Conservation (phyloP, 1,140 invertebrate genomes). For the Meloidogyne chitwoodi region DNA sequence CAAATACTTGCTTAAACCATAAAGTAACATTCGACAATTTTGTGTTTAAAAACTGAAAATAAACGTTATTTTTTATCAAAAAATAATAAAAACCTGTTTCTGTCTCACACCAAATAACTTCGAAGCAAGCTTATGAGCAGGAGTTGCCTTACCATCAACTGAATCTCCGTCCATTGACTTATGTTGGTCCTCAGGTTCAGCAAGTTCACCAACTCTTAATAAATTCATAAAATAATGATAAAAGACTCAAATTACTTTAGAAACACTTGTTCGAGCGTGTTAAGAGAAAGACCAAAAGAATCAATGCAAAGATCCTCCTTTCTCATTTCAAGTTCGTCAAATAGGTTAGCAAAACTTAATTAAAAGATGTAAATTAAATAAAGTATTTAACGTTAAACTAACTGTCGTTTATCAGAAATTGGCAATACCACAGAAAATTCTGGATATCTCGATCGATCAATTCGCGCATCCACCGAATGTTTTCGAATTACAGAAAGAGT, state of each 20-base stretch:
- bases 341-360: constrained; percentile 43
- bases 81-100: not conserved
- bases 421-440: constrained; percentile 42
- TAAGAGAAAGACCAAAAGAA: constrained; percentile 47
- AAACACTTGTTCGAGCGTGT: constrained; percentile 49
- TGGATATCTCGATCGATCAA: constrained; percentile 28
- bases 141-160: not conserved
- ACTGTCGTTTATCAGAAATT: constrained; percentile 36
- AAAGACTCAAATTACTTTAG: constrained; percentile 12
- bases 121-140: not conserved
- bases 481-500: constrained; percentile 35
- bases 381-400: not conserved
- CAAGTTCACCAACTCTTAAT: constrained; percentile 42
- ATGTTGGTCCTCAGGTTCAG: constrained; percentile 14
- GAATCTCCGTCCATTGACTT: not conserved
- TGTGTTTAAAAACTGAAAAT: not conserved
- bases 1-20: constrained; percentile 29
- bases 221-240: not conserved
- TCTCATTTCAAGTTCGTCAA: constrained; percentile 40
- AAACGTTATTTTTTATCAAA: not conserved
- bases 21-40: constrained; percentile 4
- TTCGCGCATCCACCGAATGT: constrained; percentile 22
- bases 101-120: constrained; percentile 8
- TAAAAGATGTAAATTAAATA: not conserved
- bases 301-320: constrained; percentile 22